Conservation (phyloP, 2,797 vertebrate species). For the Cyprinella venusta region DNA sequence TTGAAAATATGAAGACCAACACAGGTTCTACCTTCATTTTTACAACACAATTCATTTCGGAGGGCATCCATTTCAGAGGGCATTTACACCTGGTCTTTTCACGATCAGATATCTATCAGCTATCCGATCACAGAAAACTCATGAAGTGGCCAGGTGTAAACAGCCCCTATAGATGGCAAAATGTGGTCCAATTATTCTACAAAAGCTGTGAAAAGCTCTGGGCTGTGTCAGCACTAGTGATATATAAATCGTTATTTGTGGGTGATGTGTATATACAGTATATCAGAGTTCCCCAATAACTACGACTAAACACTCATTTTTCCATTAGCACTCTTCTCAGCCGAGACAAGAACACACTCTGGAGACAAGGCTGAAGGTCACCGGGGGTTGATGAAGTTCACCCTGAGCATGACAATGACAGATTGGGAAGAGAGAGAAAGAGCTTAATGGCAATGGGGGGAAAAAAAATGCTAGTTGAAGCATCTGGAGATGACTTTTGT, state of each 20-base stretch:
- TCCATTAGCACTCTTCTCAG: slow-evolving; percentile 5
- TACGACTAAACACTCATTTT: slow-evolving; percentile 16
- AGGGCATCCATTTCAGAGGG: too few species aligned
- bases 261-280: neutral
- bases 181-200: neutral
- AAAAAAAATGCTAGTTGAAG: slow-evolving; percentile 23
- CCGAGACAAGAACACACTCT: neutral
- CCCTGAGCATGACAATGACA: slow-evolving; percentile 36
- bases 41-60: neutral
- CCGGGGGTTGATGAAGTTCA: slow-evolving; percentile 29
- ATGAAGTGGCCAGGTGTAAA: too few species aligned
- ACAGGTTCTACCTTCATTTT: neutral
- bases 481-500: slow-evolving; percentile 23
- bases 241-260: slow-evolving; percentile 27
- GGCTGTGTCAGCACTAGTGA: neutral
- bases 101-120: too few species aligned
- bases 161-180: neutral
- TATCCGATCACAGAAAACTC: too few species aligned
- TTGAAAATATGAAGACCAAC: neutral
- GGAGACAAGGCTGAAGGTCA: slow-evolving; percentile 14
- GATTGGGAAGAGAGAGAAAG: slow-evolving; percentile 20
- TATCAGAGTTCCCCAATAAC: neutral
- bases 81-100: too few species aligned
- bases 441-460: slow-evolving; percentile 4
- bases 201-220: neutral